Percentiles rank a stretch among this genome's conserved stretches.
Conservation (phyloP, 2,797 vertebrate species). For the Vespertilio murinus region DNA sequence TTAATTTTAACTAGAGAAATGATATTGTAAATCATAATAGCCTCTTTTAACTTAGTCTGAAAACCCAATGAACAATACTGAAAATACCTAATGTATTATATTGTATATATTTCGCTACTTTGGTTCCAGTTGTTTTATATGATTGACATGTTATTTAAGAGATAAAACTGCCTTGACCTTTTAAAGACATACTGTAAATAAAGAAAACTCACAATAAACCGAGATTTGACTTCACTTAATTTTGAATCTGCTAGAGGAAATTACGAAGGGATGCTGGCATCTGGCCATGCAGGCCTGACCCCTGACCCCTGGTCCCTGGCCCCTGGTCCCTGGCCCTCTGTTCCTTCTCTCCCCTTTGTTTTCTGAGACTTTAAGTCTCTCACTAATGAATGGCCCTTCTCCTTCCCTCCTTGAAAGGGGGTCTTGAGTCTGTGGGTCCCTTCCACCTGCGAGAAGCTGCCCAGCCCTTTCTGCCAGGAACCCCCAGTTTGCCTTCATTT, state of each 20-base stretch:
- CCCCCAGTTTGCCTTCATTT: not conserved
- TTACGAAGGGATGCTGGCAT: not conserved
- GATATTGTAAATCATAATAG: constrained; percentile 66
- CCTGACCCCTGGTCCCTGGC: not conserved
- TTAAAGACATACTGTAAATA: constrained; percentile 82
- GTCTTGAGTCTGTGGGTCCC: not conserved
- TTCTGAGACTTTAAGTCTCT: not conserved
- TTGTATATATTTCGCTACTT: constrained; percentile 84
- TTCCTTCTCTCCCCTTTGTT: not conserved
- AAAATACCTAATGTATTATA: constrained; percentile 84
- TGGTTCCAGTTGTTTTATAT: constrained; percentile 86
- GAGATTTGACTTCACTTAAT: constrained; percentile 41
- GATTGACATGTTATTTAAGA: constrained; percentile 83
- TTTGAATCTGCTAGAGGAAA: not conserved
- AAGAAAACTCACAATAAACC: constrained; percentile 79
- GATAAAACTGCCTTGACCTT: constrained; percentile 76
- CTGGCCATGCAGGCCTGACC: not conserved
- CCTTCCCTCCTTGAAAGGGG: not conserved
- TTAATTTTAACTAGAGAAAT: constrained; percentile 69
- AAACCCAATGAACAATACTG: constrained; percentile 73
- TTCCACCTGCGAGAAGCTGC: not conserved
- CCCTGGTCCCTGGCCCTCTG: not conserved
- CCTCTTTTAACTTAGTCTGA: constrained; percentile 70
- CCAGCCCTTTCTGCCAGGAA: not conserved
- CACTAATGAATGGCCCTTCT: not conserved